These are phyloP conservation scores for Hirtodrosophila cameraria DNA, from an alignment of 2,888 invertebrate species.

Conservation along the genomic window DNA sequence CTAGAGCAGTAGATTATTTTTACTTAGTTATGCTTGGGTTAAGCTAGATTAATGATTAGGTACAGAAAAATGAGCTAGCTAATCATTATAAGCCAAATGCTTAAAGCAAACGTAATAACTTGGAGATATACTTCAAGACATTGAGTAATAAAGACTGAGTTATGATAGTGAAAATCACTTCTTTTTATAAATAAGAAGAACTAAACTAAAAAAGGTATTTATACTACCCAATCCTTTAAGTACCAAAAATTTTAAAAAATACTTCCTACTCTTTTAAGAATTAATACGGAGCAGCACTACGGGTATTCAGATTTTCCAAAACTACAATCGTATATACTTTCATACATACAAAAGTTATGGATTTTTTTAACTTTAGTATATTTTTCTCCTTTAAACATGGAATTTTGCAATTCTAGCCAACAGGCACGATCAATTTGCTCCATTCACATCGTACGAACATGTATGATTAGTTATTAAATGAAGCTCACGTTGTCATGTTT, in stretches of 20 bases:
- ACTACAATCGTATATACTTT: slow-evolving; percentile 4
- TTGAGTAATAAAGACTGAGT: background rate
- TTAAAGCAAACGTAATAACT: slow-evolving; percentile 26
- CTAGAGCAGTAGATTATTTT: too few species aligned
- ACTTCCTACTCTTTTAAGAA: too few species aligned
- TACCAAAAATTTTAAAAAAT: too few species aligned
- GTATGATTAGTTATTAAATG: slow-evolving; percentile 25
- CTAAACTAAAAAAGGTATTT: too few species aligned
- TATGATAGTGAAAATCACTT: too few species aligned
- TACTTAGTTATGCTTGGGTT: too few species aligned
- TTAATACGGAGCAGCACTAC: too few species aligned
- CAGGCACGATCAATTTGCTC: slow-evolving; percentile 27
- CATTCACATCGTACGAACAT: slow-evolving; percentile 10
- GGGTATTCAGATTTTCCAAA: background rate
- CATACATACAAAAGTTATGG: too few species aligned
- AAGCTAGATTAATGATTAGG: slow-evolving; percentile 1
- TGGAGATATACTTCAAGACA: too few species aligned
- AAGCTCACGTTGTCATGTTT: slow-evolving; percentile 62
- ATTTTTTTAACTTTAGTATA: too few species aligned
- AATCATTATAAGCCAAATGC: slow-evolving; percentile 1
- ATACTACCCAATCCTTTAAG: too few species aligned
- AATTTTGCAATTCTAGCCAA: slow-evolving; percentile 3
- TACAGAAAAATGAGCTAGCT: background rate
- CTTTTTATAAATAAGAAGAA: too few species aligned
- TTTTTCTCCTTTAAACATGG: background rate